Evolutionary conservation across 2,888 invertebrate genomes (phyloP), one percentile per base, ranked within the genome.

Genomic region (Cephus nigrinus): DNA sequence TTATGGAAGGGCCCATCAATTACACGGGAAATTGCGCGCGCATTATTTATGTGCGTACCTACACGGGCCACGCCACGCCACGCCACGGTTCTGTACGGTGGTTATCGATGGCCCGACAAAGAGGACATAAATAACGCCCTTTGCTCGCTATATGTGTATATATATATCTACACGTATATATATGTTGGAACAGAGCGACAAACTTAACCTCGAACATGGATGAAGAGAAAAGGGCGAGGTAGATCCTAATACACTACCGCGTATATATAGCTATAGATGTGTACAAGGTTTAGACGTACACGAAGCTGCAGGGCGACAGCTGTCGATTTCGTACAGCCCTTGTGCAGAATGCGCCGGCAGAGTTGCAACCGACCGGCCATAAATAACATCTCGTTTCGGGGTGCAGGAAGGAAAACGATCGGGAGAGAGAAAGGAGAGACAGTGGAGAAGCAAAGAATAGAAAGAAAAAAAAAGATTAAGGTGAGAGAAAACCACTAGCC

Each of bases 11-110:
- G 80, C 85, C 87, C 90, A 90, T 90, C 90, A 90, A 90, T 90
- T 90, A 90, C 89, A 89, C 87, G 89, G 88, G 86, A 89, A 90
- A 90, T 90, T 90, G 90, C 88, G 86, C 90, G 86, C 85, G 80
- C 81, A 83, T 84, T 84, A 84, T 84, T 84, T 84, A 83, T 82
- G 82, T 80, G 79, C 78, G 68, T 77, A 80, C 75, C 77, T 76
- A 82, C 80, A 82, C 79, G 77, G 79, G 74, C 77, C 77, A 73
- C 78, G 81, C 84, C 82, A 80, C 80, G 82, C 80, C 81, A 82
- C 83, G 30, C 71, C 71, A 71, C 71, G 71, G 71, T 71, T 71
- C 71, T 71, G 33, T 71, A 78, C 83, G 78, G 80, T 77, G 86
- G 86, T 87, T 87, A 88, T 88, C 88, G 87, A 88, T 86, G 89